Base-by-base conservation (phyloP, 2,113 vertebrate species). In the Tragelaphus buxtoni region DNA sequence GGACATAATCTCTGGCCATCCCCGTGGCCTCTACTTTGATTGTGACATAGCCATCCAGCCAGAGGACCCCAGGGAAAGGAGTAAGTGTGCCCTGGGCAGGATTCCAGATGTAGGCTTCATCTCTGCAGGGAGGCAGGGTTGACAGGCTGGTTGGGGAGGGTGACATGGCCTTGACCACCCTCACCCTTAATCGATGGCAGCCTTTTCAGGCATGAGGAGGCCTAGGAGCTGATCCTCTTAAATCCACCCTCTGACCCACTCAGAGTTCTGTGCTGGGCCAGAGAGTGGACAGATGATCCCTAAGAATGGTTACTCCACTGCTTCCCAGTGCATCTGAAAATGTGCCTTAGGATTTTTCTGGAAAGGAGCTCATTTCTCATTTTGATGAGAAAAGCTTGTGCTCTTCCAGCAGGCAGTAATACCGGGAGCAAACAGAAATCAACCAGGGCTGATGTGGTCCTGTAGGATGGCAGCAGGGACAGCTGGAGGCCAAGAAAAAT, bases 21-120 rank as follows among this genome's bases (percentile, higher is more conserved):
- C 45, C 16, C 18, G 42, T 85, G 60, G 49, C 24, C 45, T 94
- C 53, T 93, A 11, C 51, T 88, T 49, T 76, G 79, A 94, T 89
- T 96, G 91, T 88, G 51, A 95, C 76, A 94, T 93, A 51, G 88
- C 26, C 35, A 42, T 61, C 76, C 28, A 84, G 63, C 61, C 77
- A 94, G 61, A 80, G 80, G 65, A 81, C 35, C 24, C 47, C n/a
- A 74, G 45, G 30, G 69, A 92, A 95, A 51, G 39, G 83, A 47
- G n/a, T 63, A 26, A 86, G 26, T 28, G 42, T 65, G 26, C 56
- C 91, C 49, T 97, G 55, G n/a, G 53, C 32, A 79, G 56, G 35
- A 60, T 88, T 96, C 88, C 39, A 55, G 83, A 77, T 28, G 7
- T 9, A 88, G 58, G 42, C 30, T 80, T 58, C 11, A n/a, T 82